A percentile compares a stretch with the other conserved stretches of the same genome.
Conservation (phyloP, 2,113 vertebrate genomes). For the Helogale parvula region DNA sequence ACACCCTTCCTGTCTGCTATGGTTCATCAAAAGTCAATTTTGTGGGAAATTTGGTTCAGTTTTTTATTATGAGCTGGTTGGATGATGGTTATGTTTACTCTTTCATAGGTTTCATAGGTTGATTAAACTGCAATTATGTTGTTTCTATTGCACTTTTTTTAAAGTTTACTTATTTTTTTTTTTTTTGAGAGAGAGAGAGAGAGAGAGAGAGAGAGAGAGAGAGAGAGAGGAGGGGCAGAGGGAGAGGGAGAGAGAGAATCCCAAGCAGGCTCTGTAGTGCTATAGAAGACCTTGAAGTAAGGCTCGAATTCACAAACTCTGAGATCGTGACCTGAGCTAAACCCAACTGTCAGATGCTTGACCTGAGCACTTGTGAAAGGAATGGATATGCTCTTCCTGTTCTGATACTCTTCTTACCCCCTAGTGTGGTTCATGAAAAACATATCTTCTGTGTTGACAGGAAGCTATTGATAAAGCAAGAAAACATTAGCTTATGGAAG, state of each 20-base stretch:
- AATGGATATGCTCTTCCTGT: neutral
- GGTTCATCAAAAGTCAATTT: slow-evolving; percentile 23
- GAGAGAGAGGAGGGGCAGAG: too few species aligned
- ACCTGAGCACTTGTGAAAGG: neutral
- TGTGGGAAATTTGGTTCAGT: neutral
- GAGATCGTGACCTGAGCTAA: too few species aligned
- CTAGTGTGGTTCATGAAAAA: neutral
- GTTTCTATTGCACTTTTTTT: neutral
- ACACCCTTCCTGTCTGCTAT: neutral
- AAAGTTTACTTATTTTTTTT: too few species aligned
- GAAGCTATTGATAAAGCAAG: neutral
- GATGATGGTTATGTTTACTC: neutral
- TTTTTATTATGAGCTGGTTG: slow-evolving; percentile 1
- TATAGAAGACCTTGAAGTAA: too few species aligned
- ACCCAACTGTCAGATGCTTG: too few species aligned
- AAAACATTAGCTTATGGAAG: neutral
- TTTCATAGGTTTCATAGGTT: slow-evolving; percentile 1
- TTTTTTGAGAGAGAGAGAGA: too few species aligned
- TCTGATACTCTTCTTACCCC: neutral
- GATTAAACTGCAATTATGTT: neutral
- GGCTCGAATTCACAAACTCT: too few species aligned
- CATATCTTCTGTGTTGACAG: neutral
- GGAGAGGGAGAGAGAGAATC: too few species aligned
- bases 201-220: too few species aligned
- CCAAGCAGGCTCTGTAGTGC: too few species aligned